These are phyloP conservation scores for Barypeithes pellucidus DNA, from an alignment of 2,888 invertebrate genomes.

Conservation along the genomic window DNA sequence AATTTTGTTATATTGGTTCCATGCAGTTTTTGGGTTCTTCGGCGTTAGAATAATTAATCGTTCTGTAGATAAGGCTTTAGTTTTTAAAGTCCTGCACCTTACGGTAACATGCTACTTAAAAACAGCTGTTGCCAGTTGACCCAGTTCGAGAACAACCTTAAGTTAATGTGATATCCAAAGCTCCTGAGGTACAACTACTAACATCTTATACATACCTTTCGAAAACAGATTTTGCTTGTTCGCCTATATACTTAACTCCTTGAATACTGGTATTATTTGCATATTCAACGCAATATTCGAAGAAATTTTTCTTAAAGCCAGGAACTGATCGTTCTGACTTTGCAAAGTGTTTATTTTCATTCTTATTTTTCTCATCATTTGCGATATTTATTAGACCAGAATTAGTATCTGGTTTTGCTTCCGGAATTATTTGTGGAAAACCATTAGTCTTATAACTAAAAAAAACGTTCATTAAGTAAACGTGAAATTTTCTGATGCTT, in stretches of 20 bases:
- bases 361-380: not conserved
- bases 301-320: conserved; percentile 63
- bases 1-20: too few relatives aligned
- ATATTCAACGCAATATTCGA: conserved; percentile 65
- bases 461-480: too few relatives aligned
- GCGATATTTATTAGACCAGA: not conserved
- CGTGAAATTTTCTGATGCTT: too few relatives aligned
- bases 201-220: conserved; percentile 64
- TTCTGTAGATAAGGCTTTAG: too few relatives aligned
- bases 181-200: too few relatives aligned
- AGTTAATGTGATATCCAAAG: too few relatives aligned
- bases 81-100: too few relatives aligned
- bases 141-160: too few relatives aligned
- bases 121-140: too few relatives aligned
- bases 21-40: too few relatives aligned
- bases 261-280: conserved; percentile 67
- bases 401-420: not conserved
- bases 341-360: conserved; percentile 12
- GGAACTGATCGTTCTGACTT: conserved; percentile 61
- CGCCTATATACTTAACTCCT: conserved; percentile 69
- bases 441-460: not conserved
- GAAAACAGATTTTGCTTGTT: conserved; percentile 64
- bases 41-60: too few relatives aligned
- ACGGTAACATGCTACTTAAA: too few relatives aligned
- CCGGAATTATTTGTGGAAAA: not conserved